These are phyloP conservation scores for Silurus meridionalis DNA, from an alignment of 2,113 vertebrate genomes.

Conservation along the genomic window DNA sequence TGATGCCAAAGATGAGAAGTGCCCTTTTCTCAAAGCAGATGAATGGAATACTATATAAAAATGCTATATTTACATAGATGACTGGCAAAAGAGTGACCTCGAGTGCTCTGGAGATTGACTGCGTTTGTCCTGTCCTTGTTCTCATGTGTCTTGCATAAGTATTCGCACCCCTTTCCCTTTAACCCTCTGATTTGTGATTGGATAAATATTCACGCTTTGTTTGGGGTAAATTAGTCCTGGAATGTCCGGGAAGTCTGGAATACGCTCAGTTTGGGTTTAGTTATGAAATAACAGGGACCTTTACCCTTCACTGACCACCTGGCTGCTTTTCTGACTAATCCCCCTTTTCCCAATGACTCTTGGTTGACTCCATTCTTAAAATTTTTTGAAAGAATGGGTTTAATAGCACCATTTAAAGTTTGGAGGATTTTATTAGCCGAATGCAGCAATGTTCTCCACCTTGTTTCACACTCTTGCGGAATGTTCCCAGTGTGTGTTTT, in stretches of 20 bases:
- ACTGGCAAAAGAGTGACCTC: conserved; percentile 29
- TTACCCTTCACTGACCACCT: not conserved
- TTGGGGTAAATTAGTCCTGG: not conserved
- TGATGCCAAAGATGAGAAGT: conserved; percentile 61
- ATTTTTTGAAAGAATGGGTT: not conserved
- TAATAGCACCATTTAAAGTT: not conserved
- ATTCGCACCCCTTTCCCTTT: not conserved
- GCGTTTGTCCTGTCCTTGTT: not conserved
- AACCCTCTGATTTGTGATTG: not conserved
- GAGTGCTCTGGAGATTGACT: not conserved
- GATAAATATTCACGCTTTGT: not conserved
- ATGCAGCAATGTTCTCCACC: conserved; percentile 37
- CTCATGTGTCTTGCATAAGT: not conserved
- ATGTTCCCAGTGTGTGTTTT: conserved; percentile 6
- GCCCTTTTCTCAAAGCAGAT: conserved; percentile 39
- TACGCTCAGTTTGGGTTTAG: not conserved
- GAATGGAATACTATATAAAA: conserved; percentile 37
- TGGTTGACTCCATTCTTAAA: not conserved
- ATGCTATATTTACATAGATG: conserved; percentile 21
- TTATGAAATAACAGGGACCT: not conserved
- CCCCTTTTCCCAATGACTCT: not conserved
- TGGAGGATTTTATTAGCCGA: conserved; percentile 7
- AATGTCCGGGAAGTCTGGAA: not conserved
- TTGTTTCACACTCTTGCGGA: conserved; percentile 44
- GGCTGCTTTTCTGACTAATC: not conserved